Base-by-base conservation (phyloP, 2,888 invertebrate genomes). In the Caenorhabditis sp. region DNA sequence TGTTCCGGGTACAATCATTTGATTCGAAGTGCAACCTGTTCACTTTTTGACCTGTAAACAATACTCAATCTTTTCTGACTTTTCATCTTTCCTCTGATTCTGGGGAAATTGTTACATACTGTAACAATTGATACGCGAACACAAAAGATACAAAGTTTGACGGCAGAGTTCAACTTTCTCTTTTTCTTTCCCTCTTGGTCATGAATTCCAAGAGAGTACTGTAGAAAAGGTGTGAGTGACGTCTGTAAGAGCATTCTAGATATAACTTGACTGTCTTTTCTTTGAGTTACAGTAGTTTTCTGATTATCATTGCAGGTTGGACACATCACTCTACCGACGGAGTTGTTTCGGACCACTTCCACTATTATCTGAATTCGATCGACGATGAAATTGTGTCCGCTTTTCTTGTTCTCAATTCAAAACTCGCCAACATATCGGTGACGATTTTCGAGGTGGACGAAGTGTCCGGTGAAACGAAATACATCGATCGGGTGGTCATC, bases 391-490 rank as follows among this genome's bases (percentile, higher is more conserved):
- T 79, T 16, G 10, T 72, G 3, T 31, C 79, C 0, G 63, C 63
- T 14, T 79, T 64, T 2, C 19, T 79, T 16, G 5, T 72, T 3
- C 38, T 77, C 26, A 35, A 51, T 41, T 35, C 64, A 12, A 44
- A 51, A 12, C 1, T n/a, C 2, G 1, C 54, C 4, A 77, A 77
- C 24, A 14, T 66, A 3, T 69, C 51, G 14, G 26, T 77, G 4
- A 24, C 28, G 2, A 10, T 77, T 10, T 77, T 44, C 26, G 77
- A 77, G 49, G 69, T 77, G 0, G 69, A 77, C 35, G 77, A 77
- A 16, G 38, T 69, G 16, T 77, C 38, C 51, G 77, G 61, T 19
- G 77, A 77, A 12, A 19, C 38, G 12, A 59, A 26, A 19, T 68
- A 35, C 38, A 8, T 77, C 6, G 61, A 69, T 47, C 44, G 69